Conservation (phyloP, 2,113 vertebrate genomes). For the Eira barbara region DNA sequence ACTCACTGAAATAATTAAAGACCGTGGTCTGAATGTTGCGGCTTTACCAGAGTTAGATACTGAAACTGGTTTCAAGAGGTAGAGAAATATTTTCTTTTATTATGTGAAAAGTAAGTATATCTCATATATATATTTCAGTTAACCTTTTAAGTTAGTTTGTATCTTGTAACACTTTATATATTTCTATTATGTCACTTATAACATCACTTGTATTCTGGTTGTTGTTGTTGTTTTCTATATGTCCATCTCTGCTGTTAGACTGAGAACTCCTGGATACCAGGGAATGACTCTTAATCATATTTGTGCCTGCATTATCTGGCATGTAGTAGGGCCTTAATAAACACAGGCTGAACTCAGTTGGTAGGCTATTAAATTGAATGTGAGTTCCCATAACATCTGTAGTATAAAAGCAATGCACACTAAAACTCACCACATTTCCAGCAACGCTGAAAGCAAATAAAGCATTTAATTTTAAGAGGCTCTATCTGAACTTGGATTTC, state of each 20-base stretch:
- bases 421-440: background rate
- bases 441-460: background rate
- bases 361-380: background rate
- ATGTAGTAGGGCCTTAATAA: background rate
- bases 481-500: background rate
- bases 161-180: background rate
- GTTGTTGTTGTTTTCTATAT: background rate
- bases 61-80: background rate
- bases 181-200: background rate
- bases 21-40: background rate
- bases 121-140: background rate
- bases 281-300: background rate
- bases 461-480: background rate
- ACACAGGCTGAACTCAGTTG: background rate
- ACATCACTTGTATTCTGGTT: background rate
- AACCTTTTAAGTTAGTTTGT: background rate
- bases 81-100: background rate
- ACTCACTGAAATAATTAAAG: background rate
- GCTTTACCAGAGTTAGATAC: background rate
- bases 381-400: background rate
- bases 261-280: background rate
- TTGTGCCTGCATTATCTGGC: background rate
- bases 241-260: background rate
- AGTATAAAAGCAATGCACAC: background rate
- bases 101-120: background rate